Conservation (phyloP, 2,113 vertebrate genomes). For the Vombatus ursinus region DNA sequence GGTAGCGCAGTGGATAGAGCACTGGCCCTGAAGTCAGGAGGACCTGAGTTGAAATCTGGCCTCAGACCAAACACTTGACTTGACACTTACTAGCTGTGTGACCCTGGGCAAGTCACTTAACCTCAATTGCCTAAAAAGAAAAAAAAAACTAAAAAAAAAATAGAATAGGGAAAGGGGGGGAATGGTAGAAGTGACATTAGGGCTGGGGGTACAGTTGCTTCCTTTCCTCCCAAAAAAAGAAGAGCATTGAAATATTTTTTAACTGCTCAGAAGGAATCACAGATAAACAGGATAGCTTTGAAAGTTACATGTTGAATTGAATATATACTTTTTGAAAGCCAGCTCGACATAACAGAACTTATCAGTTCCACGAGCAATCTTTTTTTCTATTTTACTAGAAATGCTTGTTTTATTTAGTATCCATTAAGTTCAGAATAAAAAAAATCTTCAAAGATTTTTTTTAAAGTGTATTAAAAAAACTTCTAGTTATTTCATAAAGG, state of each 20-base stretch:
- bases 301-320: background rate
- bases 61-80: no score
- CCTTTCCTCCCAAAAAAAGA: background rate
- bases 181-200: background rate
- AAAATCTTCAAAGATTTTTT: background rate
- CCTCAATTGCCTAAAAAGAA: no score
- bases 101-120: no score
- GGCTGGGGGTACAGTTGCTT: background rate
- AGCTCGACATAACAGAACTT: background rate
- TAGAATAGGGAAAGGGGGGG: no score
- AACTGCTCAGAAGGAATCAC: slow-evolving; percentile 4
- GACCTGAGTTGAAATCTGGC: no score
- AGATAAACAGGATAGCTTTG: background rate
- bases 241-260: slow-evolving; percentile 36
- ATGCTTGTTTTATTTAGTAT: background rate
- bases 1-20: no score
- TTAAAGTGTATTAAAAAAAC: background rate
- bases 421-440: background rate
- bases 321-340: background rate
- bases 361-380: background rate
- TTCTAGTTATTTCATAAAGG: background rate
- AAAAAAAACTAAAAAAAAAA: no score
- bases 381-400: background rate
- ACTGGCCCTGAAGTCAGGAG: no score
- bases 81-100: no score